Base-by-base conservation (phyloP, 2,113 vertebrate genomes). In the Salvelinus alpinus region DNA sequence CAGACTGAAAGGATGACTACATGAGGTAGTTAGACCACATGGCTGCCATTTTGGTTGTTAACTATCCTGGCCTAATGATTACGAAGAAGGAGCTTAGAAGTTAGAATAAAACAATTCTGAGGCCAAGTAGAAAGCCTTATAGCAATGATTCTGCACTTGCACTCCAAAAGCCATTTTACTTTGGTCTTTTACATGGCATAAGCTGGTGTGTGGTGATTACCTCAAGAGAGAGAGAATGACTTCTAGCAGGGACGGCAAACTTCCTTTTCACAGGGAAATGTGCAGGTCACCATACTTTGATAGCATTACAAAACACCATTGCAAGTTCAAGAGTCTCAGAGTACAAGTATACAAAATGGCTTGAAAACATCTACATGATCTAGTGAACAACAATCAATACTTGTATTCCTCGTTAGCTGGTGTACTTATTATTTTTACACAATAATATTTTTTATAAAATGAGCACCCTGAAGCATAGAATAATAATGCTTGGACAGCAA, bases 381-480 rank as follows among this genome's bases (percentile, higher is more conserved):
- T 27, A 14, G 14, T 66, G 9, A 66, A 27, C 29, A 13, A 13
- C 64, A 66, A 24, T 66, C 59, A 29, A 66, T 66, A 66, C 64
- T 9, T 62, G 4, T 22, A 22, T 62, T 62, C n/a, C n/a, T 62
- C n/a, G 1, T n/a, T 24, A 62, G 18, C 59, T 22, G 59, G 59
- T 22, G 59, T n/a, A 64, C 12, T 64, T 22, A 64, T 2, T 13
- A 13, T 9, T 64, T 9, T 16, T n/a, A 64, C 4, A 9, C 38
- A 66, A 14, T 66, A 27, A 0, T 66, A 11, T 4, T 31, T 29
- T 29, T 66, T n/a, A 27, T 29, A 66, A 62, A 62, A 62, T 27
- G 24, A 29, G 64, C 24, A 66, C 64, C 64, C 25, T 29, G 64
- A 66, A 66, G 64, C 64, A 25, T 66, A 29, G 8, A 66, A 66